Evolutionary conservation across 2,888 invertebrate species (phyloP), one percentile per base, ranked within the genome.

Genomic region (Calameuta idolon): DNA sequence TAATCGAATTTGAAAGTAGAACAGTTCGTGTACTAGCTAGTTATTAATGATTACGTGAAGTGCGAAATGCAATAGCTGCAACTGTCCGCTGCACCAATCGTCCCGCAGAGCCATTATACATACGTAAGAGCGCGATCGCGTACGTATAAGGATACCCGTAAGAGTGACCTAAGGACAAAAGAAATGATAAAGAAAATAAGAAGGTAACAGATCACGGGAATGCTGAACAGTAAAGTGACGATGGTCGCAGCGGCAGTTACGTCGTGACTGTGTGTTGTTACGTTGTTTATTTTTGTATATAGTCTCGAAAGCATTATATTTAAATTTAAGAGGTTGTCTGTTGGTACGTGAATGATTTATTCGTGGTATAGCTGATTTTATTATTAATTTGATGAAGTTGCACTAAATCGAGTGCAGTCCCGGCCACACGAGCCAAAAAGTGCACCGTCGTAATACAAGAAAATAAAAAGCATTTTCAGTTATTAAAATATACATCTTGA

Each of bases 341-440:
- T 88, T 88, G 84, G 86, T 85, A 86, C 84, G 85, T 86, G 84
- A 82, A 85, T 84, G 86, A 88, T 86, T 88, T 87, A 88, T 87
- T 79, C 55, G 55, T 55, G 76, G 81, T 81, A 81, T 82, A 82
- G 77, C 81, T 82, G 82, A 83, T 82, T 82, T 83, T 80, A 81
- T 78, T 81, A 81, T 80, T 81, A 81, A 79, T 78, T 74, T 80
- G 40, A 81, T 80, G 80, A 77, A 79, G 35, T 69, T 34, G n/a
- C 30, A 69, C 35, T 73, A 76, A 75, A 78, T 77, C 23, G 9
- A 23, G 74, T 30, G 34, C 78, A 80, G 77, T 80, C 23, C 9
- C 68, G 75, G 55, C 30, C 33, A 34, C 33, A 4, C n/a, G 55
- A 55, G 55, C 55, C 55, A 55, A 55, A 55, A 55, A 55, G 15